phyloP scores from a whole-genome alignment of 2,888 invertebrate genomes.

The Falcaria lacertinaria region DNA sequence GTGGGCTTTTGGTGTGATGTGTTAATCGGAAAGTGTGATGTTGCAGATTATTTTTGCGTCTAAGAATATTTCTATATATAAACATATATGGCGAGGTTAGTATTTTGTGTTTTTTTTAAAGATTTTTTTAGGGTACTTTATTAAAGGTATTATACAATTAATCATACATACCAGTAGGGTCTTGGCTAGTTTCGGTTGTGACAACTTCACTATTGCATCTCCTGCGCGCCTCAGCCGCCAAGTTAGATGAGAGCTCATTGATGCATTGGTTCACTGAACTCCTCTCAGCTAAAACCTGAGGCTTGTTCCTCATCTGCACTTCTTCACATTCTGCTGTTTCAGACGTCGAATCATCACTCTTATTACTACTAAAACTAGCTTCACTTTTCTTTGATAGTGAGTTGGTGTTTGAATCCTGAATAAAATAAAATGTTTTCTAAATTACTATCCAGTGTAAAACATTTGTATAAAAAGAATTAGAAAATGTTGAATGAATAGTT shows the following conservation, averaged over 20 bases:
- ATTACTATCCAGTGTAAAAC: no score
- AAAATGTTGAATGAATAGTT: no score
- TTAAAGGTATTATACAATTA: constrained; percentile 2
- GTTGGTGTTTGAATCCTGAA: constrained; percentile 59
- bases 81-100: no score
- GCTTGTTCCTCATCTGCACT: constrained; percentile 62
- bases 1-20: no score
- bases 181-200: constrained; percentile 59
- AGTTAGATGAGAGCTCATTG: constrained; percentile 83
- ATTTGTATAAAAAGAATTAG: no score
- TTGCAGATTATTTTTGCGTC: no score
- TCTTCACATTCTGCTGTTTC: constrained; percentile 57
- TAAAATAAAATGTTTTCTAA: no score
- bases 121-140: no score
- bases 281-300: constrained; percentile 56
- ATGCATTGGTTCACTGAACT: constrained; percentile 84
- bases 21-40: no score
- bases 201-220: constrained; percentile 76
- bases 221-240: constrained; percentile 63
- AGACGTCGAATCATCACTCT: constrained; percentile 54
- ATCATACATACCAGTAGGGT: constrained; percentile 48
- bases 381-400: constrained; percentile 66
- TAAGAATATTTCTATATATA: no score
- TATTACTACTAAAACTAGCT: constrained; percentile 50
- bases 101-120: no score